Conservation (phyloP, 2,797 vertebrate species). For the Coluber constrictor region DNA sequence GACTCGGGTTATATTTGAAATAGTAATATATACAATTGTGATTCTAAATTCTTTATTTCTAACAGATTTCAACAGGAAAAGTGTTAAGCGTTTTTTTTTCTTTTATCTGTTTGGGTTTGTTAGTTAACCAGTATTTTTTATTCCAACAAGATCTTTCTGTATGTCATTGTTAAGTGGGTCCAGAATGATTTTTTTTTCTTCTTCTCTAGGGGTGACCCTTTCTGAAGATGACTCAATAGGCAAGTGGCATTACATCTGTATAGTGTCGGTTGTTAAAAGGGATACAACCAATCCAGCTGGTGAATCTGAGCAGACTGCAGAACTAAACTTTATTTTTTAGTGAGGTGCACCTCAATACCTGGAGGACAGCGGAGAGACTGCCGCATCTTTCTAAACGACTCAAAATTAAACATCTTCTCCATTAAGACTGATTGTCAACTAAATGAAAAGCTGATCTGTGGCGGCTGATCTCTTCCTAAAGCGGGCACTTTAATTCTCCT, state of each 20-base stretch:
- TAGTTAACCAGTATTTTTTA: background rate
- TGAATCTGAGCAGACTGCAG: constrained; percentile 62
- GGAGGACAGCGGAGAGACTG: background rate
- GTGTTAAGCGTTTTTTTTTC: background rate
- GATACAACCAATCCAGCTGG: constrained; percentile 53
- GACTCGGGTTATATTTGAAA: background rate
- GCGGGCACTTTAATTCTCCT: background rate
- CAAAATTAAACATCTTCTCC: background rate
- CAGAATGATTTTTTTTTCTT: background rate
- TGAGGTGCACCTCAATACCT: background rate
- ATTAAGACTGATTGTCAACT: background rate
- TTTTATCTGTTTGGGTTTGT: background rate
- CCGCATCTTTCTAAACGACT: background rate
- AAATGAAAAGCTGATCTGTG: background rate
- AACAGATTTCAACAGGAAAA: background rate
- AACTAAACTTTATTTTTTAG: constrained; percentile 29
- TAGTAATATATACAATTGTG: background rate
- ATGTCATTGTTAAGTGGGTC: constrained; percentile 46
- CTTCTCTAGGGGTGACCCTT: background rate
- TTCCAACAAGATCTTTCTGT: constrained; percentile 18
- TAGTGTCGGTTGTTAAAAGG: background rate
- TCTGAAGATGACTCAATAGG: background rate
- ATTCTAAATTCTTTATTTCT: background rate
- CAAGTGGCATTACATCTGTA: background rate
- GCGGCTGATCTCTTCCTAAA: background rate